A percentile compares a stretch with the other conserved stretches of the same genome.
Conservation (phyloP, 2,888 invertebrate genomes). For the Ypsolopha scabrella region DNA sequence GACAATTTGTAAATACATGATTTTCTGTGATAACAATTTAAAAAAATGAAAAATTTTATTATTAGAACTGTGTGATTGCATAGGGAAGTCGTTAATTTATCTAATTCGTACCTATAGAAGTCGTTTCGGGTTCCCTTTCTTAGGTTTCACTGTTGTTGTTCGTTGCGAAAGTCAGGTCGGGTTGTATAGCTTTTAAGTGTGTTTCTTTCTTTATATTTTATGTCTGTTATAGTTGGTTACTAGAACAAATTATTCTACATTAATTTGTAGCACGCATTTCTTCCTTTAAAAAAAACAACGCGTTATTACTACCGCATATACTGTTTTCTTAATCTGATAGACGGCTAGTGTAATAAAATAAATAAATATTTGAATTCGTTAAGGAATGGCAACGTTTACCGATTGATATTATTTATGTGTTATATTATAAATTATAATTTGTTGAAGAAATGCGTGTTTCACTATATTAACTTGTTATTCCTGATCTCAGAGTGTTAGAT, state of each 20-base stretch:
- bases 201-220: slow-evolving; percentile 39
- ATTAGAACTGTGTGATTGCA: slow-evolving; percentile 69
- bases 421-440: not conserved
- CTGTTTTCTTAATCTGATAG: too few species aligned
- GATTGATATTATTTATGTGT: not conserved
- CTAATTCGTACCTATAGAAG: slow-evolving; percentile 19
- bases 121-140: slow-evolving; percentile 18
- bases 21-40: slow-evolving; percentile 70
- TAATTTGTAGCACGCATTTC: slow-evolving; percentile 15
- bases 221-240: slow-evolving; percentile 37
- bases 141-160: slow-evolving; percentile 45
- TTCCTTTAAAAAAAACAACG: slow-evolving; percentile 5
- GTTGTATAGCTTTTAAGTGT: slow-evolving; percentile 41
- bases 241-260: slow-evolving; percentile 42
- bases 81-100: slow-evolving; percentile 57
- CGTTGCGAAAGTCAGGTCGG: slow-evolving; percentile 39
- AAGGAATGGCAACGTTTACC: slow-evolving; percentile 5
- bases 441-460: slow-evolving; percentile 31
- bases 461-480: slow-evolving; percentile 43
- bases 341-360: too few species aligned
- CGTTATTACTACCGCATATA: too few species aligned
- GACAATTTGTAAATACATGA: slow-evolving; percentile 72
- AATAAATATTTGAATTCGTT: too few species aligned
- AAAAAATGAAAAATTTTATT: slow-evolving; percentile 52
- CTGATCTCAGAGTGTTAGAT: slow-evolving; percentile 54